Evolutionary conservation across 2,888 invertebrate species (phyloP).

Genomic region (Carterocephalus palaemon): DNA sequence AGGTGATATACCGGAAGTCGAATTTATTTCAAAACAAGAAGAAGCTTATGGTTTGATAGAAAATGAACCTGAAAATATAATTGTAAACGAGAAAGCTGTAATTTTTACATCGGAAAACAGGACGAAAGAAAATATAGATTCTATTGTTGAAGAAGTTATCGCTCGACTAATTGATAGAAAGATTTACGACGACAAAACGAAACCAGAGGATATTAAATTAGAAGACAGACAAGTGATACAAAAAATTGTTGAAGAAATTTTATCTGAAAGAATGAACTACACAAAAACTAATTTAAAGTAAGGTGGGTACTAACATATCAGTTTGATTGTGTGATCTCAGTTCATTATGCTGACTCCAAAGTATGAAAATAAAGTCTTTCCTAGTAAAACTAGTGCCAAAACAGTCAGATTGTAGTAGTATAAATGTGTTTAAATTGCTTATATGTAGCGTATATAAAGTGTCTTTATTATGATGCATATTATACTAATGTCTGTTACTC

Average conservation of each 20-base stretch:
- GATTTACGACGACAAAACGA: constrained; percentile 74
- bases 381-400: too few relatives aligned
- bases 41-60: constrained; percentile 29
- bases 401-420: too few relatives aligned
- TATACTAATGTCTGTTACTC: too few relatives aligned
- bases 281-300: constrained; percentile 37
- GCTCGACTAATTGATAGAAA: constrained; percentile 69
- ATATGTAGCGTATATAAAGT: too few relatives aligned
- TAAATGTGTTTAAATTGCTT: too few relatives aligned
- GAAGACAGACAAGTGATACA: constrained; percentile 69
- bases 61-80: constrained; percentile 16
- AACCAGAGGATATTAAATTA: constrained; percentile 66
- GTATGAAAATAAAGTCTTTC: background rate
- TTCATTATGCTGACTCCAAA: constrained; percentile 1
- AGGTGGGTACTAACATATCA: constrained; percentile 2
- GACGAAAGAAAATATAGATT: constrained; percentile 61
- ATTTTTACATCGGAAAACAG: constrained; percentile 34
- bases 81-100: constrained; percentile 24
- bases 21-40: constrained; percentile 27
- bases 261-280: constrained; percentile 64
- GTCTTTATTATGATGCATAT: too few relatives aligned
- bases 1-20: constrained; percentile 57
- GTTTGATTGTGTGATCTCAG: constrained; percentile 16
- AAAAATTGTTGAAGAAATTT: constrained; percentile 71
- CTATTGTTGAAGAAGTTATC: constrained; percentile 73